Evolutionary conservation across 2,797 vertebrate genomes (phyloP), one percentile per base, ranked within the genome.

Genomic region (Phrynocephalus guinanensis): DNA sequence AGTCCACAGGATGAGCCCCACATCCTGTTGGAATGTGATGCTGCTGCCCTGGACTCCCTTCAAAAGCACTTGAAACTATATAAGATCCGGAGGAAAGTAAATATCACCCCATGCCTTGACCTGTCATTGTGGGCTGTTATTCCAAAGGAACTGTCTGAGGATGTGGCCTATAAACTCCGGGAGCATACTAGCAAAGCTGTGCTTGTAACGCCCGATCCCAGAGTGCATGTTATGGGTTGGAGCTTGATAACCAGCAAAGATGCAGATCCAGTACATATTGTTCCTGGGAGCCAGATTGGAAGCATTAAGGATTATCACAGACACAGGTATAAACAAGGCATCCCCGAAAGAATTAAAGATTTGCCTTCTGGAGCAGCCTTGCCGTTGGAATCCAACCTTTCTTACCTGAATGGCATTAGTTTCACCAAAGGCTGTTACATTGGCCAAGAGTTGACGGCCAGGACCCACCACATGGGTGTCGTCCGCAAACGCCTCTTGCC

Each of bases 371-470:
- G 98, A 0, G 95, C 97, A 22, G 98, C 98, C 3, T 95, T 99
- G 13, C 98, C 99, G 0, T 95, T 99, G 93, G 99, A 99, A 91
- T 98, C 98, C 80, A 99, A 99, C 95, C 94, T 99, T 18, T 97
- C 97, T 89, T 99, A 97, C 95, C 97, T 99, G 98, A 98, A 98
- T 0, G 99, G 99, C 0, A 97, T 99, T 96, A 99, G 98, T 95
- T 99, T 99, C 85, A 98, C 97, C 93, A 99, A 99, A 91, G 99
- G 99, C 93, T 99, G 99, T 87, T 99, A 99, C 95, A 95, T 99
- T 0, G 99, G 99, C 6, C 99, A 99, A 97, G 99, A 99, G 95
- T 95, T 99, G 88, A 99, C 99, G 0, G 98, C 99, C 87, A 97
- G 98, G 87, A 99, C 98, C 7, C 98, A 99, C 95, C 98, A 99